Conservation (phyloP, 92 coral and sea anemone species). For the Montipora capitata region DNA sequence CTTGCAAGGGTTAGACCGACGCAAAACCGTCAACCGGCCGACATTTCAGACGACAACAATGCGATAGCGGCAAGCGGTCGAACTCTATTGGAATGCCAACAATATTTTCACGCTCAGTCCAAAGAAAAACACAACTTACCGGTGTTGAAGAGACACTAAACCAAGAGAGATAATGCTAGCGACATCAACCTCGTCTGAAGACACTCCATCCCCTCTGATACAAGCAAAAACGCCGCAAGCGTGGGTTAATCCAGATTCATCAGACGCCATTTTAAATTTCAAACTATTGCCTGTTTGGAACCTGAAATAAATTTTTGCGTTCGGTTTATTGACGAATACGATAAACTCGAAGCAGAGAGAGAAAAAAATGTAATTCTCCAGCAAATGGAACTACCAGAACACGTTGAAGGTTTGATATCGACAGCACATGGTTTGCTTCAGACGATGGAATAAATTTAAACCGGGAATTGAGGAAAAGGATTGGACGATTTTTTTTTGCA, state of each 20-base stretch:
- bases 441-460: neutral
- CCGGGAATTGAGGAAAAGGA: neutral
- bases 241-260: slow-evolving; percentile 76
- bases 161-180: slow-evolving; percentile 95
- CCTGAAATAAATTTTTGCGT: neutral
- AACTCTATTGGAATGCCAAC: neutral
- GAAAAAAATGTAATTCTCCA: neutral
- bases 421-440: neutral
- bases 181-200: slow-evolving; percentile 84
- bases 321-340: neutral
- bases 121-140: slow-evolving; percentile 63
- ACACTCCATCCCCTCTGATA: slow-evolving; percentile 86
- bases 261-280: slow-evolving; percentile 60
- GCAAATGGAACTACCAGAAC: neutral
- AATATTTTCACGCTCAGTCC: neutral
- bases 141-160: slow-evolving; percentile 93
- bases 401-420: neutral
- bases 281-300: neutral
- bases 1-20: too few species aligned
- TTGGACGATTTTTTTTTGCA: neutral
- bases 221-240: slow-evolving; percentile 97
- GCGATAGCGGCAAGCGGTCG: too few species aligned
- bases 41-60: too few species aligned
- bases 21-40: too few species aligned
- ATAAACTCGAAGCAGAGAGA: neutral